Base-by-base conservation (phyloP, 1,140 invertebrate species). In the Sminthurides bifidus region DNA sequence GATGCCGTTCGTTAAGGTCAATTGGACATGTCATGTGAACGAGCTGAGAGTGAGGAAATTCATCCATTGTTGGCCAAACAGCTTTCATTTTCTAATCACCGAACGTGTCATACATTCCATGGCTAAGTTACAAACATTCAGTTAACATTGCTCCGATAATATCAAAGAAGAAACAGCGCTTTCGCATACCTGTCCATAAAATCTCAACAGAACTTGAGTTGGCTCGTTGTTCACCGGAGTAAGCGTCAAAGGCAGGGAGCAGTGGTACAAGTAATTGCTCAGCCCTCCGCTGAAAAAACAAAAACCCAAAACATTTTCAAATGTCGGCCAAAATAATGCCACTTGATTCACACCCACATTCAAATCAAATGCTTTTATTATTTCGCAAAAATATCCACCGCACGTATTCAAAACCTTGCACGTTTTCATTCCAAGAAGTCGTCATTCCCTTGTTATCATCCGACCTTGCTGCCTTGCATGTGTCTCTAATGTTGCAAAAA, bases 161-260 rank as follows among this genome's bases (percentile, higher is more conserved):
- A 50, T 33, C 37, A 26, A 35, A 50, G 37, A 23, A 31, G n/a
- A 27, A 24, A 24, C 5, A 48, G 30, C 14, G 19, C 38, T 33
- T 33, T 19, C 12, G 17, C 43, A 65, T 52, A 71, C 64, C 70
- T 92, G 86, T 0, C 92, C 92, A 71, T 95, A 96, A 44, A 96
- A 81, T 51, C 92, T 75, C 35, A 97, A 73, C 29, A 97, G 72
- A 19, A 95, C 90, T 75, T 76, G 71, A n/a, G 68, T 66, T 14
- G 79, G 79, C 65, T 81, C 77, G 12, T 68, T 70, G 29, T 68
- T 64, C 29, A 68, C 53, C 17, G 74, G 68, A 2, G 67, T 68
- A 51, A 68, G 66, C 35, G 69, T 66, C 26, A 70, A 63, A 2
- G 76, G 75, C 3, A 80, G 64, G 5, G 72, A 72, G 63, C 76